phyloP scores from a whole-genome alignment of 2,888 invertebrate genomes.

The Troides helena region DNA sequence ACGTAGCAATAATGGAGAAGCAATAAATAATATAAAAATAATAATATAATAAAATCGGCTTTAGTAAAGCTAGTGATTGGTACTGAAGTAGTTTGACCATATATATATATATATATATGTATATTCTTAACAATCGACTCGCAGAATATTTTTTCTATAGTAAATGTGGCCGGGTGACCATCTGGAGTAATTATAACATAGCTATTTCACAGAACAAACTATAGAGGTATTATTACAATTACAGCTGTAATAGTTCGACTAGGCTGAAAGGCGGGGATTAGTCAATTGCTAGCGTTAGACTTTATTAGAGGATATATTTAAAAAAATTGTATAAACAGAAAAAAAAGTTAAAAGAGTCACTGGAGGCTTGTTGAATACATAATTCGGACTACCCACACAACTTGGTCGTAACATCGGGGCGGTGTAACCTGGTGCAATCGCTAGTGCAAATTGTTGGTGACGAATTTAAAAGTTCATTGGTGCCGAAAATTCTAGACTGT shows the following conservation, averaged over 20 bases:
- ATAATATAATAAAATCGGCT: conserved; percentile 59
- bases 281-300: conserved; percentile 79
- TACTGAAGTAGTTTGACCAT: conserved; percentile 71
- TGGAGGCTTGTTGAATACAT: conserved; percentile 62
- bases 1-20: conserved; percentile 75
- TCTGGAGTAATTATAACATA: conserved; percentile 66
- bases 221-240: conserved; percentile 51
- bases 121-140: conserved; percentile 57
- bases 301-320: conserved; percentile 56
- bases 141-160: conserved; percentile 77
- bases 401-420: conserved; percentile 55
- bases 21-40: conserved; percentile 64
- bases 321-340: conserved; percentile 47
- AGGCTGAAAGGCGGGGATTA: conserved; percentile 69
- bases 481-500: conserved; percentile 80
- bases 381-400: conserved; percentile 49
- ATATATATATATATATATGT: conserved; percentile 25
- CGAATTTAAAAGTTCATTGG: conserved; percentile 78
- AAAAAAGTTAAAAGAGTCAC: conserved; percentile 53
- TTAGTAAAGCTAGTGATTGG: conserved; percentile 76
- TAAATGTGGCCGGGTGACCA: conserved; percentile 57
- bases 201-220: conserved; percentile 63
- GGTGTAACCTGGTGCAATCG: conserved; percentile 52
- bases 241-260: conserved; percentile 72
- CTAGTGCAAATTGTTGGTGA: conserved; percentile 58